Evolutionary conservation across 2,888 invertebrate species (phyloP).

Genomic region (Lucinisca nassula): DNA sequence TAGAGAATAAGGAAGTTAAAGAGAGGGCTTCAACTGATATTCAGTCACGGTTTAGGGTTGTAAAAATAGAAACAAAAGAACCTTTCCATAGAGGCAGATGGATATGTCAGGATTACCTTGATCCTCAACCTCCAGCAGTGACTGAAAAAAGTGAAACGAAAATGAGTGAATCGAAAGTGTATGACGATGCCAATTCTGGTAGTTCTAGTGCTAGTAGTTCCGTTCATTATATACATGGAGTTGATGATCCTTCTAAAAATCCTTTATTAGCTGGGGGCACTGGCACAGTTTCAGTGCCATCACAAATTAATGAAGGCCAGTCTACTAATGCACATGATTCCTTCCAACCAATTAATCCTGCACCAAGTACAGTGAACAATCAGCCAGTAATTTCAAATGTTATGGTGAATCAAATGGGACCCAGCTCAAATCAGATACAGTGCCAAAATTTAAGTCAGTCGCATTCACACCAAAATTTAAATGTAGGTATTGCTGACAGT

Average conservation of each 20-base stretch:
- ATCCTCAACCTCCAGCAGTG: conserved; percentile 91
- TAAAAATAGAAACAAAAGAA: conserved; percentile 98
- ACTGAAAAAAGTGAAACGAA: conserved; percentile 70
- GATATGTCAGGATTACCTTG: conserved; percentile 98
- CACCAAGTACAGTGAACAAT: conserved; percentile 71
- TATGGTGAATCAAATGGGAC: conserved; percentile 59
- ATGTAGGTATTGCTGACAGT: conserved; percentile 51
- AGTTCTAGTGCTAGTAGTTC: conserved; percentile 87
- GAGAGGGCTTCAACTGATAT: conserved; percentile 75
- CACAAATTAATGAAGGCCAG: conserved; percentile 58
- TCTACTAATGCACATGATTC: conserved; percentile 64
- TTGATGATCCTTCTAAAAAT: conserved; percentile 86
- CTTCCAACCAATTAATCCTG: conserved; percentile 79
- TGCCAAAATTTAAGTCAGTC: conserved; percentile 67
- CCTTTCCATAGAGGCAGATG: conserved; percentile 97
- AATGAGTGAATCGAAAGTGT: conserved; percentile 54
- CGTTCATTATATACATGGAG: conserved; percentile 85
- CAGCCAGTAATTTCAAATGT: conserved; percentile 57
- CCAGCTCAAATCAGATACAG: conserved; percentile 57
- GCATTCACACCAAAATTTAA: conserved; percentile 70
- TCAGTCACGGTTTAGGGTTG: conserved; percentile 94
- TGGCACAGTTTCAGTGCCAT: conserved; percentile 66
- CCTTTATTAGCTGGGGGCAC: conserved; percentile 79
- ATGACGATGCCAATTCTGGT: conserved; percentile 78
- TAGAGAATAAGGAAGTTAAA: conserved; percentile 56